A percentile compares a stretch with the other conserved stretches of the same genome.
Conservation (phyloP, 2,113 vertebrate species). For the Pionites leucogaster region DNA sequence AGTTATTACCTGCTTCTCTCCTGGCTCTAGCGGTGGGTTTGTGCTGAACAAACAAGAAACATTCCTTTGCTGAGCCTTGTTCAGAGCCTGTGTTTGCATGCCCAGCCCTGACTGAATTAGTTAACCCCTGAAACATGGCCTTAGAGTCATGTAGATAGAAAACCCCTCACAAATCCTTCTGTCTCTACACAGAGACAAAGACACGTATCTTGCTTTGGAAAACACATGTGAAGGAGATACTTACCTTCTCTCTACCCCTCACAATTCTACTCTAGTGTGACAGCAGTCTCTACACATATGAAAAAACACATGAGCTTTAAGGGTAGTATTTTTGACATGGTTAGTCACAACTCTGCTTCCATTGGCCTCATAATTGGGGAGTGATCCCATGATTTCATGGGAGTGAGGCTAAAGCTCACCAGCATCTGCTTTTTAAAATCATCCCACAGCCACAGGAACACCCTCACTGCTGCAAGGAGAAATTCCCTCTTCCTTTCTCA, state of each 20-base stretch:
- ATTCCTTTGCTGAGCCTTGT: not conserved
- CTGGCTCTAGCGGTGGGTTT: not conserved
- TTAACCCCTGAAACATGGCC: not conserved
- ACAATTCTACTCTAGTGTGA: not conserved
- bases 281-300: not conserved
- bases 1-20: not conserved
- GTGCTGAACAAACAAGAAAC: not conserved
- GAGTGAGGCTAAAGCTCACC: not conserved
- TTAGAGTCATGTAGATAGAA: not conserved
- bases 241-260: not conserved
- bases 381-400: not conserved
- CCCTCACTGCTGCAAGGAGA: not conserved
- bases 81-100: fast-evolving
- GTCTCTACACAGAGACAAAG: not conserved
- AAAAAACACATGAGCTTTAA: not conserved
- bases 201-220: not conserved
- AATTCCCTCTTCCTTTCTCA: not conserved
- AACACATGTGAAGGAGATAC: fast-evolving
- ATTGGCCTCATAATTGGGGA: not conserved
- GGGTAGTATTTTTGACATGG: not conserved
- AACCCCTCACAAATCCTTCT: not conserved
- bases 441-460: not conserved
- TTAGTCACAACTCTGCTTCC: not conserved
- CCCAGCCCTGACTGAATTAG: not conserved
- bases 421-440: not conserved